A percentile compares a stretch with the other conserved stretches of the same genome.
Conservation (phyloP, 2,888 invertebrate species). For the Megastigmus dorsalis region DNA sequence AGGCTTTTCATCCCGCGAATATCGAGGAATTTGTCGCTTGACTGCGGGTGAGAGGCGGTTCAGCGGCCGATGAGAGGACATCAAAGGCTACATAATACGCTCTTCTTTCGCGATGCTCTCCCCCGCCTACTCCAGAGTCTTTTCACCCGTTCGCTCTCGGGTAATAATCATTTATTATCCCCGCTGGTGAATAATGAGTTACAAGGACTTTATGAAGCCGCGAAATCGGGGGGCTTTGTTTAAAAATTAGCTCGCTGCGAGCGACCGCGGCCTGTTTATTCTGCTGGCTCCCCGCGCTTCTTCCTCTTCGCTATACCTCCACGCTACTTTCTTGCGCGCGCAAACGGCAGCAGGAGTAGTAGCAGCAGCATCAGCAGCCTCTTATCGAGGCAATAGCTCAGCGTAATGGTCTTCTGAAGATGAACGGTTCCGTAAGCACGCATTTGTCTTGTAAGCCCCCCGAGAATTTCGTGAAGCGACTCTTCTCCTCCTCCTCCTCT, state of each 20-base stretch:
- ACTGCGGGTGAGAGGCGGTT: slow-evolving; percentile 66
- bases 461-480: not conserved
- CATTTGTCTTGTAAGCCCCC: slow-evolving; percentile 47
- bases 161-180: slow-evolving; percentile 74
- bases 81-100: slow-evolving; percentile 73
- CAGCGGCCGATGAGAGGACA: slow-evolving; percentile 69
- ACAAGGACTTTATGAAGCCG: slow-evolving; percentile 67
- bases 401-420: slow-evolving; percentile 50
- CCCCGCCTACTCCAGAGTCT: slow-evolving; percentile 45
- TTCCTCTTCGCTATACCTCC: not conserved
- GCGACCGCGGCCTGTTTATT: slow-evolving; percentile 49
- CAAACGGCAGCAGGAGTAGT: too few species aligned
- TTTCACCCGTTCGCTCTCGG: slow-evolving; percentile 48
- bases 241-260: slow-evolving; percentile 73
- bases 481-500: too few species aligned
- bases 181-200: slow-evolving; percentile 66
- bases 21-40: slow-evolving; percentile 74
- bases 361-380: too few species aligned
- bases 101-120: too few species aligned
- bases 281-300: not conserved
- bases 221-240: slow-evolving; percentile 71
- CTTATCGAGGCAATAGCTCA: slow-evolving; percentile 48
- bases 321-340: slow-evolving; percentile 29
- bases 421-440: slow-evolving; percentile 45
- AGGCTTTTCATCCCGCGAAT: slow-evolving; percentile 72